These are phyloP conservation scores for Erythrocercus mccallii DNA, from an alignment of 2,113 vertebrate species.

Conservation along the genomic window DNA sequence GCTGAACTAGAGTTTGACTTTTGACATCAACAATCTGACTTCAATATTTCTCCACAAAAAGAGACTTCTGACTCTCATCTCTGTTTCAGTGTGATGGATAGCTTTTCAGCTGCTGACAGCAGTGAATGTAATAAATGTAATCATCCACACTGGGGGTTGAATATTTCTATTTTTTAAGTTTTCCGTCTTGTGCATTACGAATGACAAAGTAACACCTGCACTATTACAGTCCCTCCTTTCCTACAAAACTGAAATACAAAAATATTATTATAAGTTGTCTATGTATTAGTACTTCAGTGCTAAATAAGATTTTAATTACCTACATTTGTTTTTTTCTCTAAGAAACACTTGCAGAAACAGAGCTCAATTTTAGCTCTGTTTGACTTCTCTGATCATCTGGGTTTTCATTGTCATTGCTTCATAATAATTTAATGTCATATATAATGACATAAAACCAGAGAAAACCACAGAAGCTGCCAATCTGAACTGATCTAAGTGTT, in stretches of 20 bases:
- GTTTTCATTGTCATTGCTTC: slow-evolving; percentile 75
- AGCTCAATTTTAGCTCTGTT: slow-evolving; percentile 78
- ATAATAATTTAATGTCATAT: slow-evolving; percentile 81
- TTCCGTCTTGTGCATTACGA: slow-evolving; percentile 59
- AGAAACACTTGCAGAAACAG: slow-evolving; percentile 70
- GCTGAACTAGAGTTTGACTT: slow-evolving; percentile 81
- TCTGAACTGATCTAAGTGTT: slow-evolving; percentile 72
- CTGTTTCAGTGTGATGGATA: slow-evolving; percentile 75
- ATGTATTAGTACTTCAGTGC: slow-evolving; percentile 64
- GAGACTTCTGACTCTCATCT: slow-evolving; percentile 74
- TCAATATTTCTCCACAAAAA: slow-evolving; percentile 79
- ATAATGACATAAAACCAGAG: slow-evolving; percentile 75
- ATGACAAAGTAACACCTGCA: slow-evolving; percentile 77
- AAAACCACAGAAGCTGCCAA: slow-evolving; percentile 78
- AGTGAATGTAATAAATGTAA: slow-evolving; percentile 72
- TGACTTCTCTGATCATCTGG: slow-evolving; percentile 79
- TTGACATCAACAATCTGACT: slow-evolving; percentile 85
- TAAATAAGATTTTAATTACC: slow-evolving; percentile 77
- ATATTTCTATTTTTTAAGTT: slow-evolving; percentile 69
- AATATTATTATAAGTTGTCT: slow-evolving; percentile 77
- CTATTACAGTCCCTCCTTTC: slow-evolving; percentile 45
- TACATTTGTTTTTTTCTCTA: slow-evolving; percentile 64
- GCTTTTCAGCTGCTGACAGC: slow-evolving; percentile 78
- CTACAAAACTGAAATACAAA: slow-evolving; percentile 64
- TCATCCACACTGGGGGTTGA: slow-evolving; percentile 69